A percentile compares a stretch with the other conserved stretches of the same genome.
Conservation (phyloP, 2,888 invertebrate genomes). For the Ischnus inquisitorius region DNA sequence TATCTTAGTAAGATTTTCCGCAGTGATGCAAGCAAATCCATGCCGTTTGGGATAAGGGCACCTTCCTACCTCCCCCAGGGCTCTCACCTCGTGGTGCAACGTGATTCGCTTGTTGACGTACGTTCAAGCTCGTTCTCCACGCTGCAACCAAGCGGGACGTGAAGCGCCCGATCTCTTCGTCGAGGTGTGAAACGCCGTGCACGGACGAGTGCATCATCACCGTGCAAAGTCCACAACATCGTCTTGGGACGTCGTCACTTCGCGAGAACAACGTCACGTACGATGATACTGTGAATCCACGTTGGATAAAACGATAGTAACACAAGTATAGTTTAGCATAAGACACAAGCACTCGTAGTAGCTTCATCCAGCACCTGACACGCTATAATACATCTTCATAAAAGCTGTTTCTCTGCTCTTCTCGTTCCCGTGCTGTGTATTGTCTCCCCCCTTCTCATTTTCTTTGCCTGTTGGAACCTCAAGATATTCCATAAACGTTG, state of each 20-base stretch:
- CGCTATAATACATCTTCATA: conserved; percentile 40
- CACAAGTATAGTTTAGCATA: not conserved
- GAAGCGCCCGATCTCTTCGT: conserved; percentile 11
- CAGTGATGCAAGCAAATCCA: conserved; percentile 23
- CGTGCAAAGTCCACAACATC: conserved; percentile 43
- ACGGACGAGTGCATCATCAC: conserved; percentile 42
- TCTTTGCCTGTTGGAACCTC: too few species aligned
- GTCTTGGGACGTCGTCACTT: conserved; percentile 8
- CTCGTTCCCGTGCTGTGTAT: too few species aligned
- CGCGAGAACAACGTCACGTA: conserved; percentile 26
- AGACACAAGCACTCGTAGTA: conserved; percentile 18
- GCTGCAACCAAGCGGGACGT: not conserved
- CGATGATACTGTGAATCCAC: conserved; percentile 20
- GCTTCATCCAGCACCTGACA: conserved; percentile 28
- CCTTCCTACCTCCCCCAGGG: not conserved
- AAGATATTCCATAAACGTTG: too few species aligned
- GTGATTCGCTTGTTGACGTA: conserved; percentile 49
- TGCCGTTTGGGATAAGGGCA: conserved; percentile 9
- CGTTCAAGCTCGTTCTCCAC: not conserved
- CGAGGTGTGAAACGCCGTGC: conserved; percentile 21
- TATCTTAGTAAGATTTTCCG: conserved; percentile 2
- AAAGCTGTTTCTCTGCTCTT: conserved; percentile 10
- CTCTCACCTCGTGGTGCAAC: conserved; percentile 18
- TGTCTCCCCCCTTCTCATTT: too few species aligned
- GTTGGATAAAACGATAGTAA: conserved; percentile 15